Evolutionary conservation across 2,113 vertebrate genomes (phyloP).

Genomic region (Pardalotus punctatus): DNA sequence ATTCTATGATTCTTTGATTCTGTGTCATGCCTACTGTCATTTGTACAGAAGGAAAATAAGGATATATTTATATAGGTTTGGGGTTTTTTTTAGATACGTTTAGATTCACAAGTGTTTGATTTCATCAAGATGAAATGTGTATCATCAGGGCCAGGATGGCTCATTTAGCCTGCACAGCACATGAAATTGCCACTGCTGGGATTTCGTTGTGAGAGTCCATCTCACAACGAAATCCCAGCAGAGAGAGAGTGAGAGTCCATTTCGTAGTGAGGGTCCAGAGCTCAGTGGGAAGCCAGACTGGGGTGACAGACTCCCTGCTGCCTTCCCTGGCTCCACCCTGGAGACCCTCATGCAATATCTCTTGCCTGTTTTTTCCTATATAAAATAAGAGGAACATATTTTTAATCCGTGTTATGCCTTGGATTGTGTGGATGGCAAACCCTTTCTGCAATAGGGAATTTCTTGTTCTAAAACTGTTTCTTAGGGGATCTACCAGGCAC

Average conservation of each 20-base stretch:
- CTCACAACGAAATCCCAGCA: too few relatives aligned
- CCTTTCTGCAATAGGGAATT: not conserved
- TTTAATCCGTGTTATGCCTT: not conserved
- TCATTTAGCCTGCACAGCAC: not conserved
- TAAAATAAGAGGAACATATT: not conserved
- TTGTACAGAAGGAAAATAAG: not conserved
- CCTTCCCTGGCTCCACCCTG: not conserved
- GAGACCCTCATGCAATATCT: not conserved
- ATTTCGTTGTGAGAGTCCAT: accelerated
- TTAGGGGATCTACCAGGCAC: not conserved
- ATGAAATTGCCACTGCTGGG: not conserved
- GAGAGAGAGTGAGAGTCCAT: too few relatives aligned
- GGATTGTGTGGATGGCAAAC: not conserved
- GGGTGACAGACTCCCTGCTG: not conserved
- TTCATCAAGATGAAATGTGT: not conserved
- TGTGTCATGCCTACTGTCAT: not conserved
- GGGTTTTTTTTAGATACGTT: not conserved
- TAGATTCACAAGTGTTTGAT: not conserved
- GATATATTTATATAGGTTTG: not conserved
- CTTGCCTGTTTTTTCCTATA: not conserved
- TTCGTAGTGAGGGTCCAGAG: accelerated
- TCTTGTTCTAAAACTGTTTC: not conserved
- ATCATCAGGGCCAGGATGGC: not conserved
- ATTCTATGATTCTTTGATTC: not conserved
- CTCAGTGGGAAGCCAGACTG: not conserved